Base-by-base conservation (phyloP, 2,888 invertebrate genomes). In the Caenorhabditis macrosperma region DNA sequence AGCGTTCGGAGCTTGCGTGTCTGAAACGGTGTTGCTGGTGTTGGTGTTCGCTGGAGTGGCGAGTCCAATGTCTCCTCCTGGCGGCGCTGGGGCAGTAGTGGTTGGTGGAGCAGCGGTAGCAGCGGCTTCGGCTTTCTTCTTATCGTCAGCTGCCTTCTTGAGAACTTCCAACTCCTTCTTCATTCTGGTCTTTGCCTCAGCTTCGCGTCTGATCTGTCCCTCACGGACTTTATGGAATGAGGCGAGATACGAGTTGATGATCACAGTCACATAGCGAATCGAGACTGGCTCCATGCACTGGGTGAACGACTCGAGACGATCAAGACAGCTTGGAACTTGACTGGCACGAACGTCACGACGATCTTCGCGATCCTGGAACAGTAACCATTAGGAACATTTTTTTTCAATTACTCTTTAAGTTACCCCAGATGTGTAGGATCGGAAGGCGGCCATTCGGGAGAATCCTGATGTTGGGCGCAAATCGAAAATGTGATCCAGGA, bases 271-370 rank as follows among this genome's bases (percentile, higher is more conserved):
- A 59, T 78, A 88, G 15, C 84, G 76, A 9, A 68, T 46, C 4
- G 87, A 87, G 9, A 80, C 44, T 2, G 84, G 66, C 5, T 87
- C 85, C 81, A 85, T 60, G 2, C 84, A 54, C 0, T 72, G 67
- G 0, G 60, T 48, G 33, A 61, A 75, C n/a, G 82, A 82, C 2
- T 74, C 68, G 9, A 87, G 68, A 17, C 86, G 72, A n/a, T 87
- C 87, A 15, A 85, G n/a, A 30, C 78, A 81, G 2, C 78, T 68
- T 2, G 76, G 79, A 12, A 77, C 82, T 46, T 72, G 76, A 41
- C 48, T 60, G 15, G 77, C 71, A 10, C 64, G 59, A 1, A 71
- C 55, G 26, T 74, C 81, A 24, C 78, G 68, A 12, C 75, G 50
- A 0, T 61, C 72, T 6, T 69, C 74, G 9, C 64, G 64, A 17